Evolutionary conservation across 2,113 vertebrate species (phyloP).

Genomic region (Rattus rattus): DNA sequence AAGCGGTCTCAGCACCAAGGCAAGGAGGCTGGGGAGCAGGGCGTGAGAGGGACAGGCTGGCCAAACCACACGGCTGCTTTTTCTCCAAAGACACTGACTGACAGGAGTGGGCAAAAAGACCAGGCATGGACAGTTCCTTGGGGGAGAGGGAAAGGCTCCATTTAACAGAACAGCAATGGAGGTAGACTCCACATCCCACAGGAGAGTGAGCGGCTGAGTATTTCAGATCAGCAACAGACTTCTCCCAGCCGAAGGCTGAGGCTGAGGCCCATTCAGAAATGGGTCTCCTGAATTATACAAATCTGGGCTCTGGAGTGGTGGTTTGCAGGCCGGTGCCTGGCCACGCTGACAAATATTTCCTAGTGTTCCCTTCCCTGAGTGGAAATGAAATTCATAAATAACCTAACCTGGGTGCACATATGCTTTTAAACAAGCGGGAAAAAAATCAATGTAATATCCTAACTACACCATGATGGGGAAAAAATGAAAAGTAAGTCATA

Average conservation of each 20-base stretch:
- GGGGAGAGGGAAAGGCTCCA: background rate
- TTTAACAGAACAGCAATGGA: background rate
- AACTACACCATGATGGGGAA: background rate
- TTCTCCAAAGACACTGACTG: background rate
- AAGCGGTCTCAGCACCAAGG: background rate
- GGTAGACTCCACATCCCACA: background rate
- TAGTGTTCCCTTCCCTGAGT: background rate
- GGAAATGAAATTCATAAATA: conserved; percentile 37
- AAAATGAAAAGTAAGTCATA: background rate
- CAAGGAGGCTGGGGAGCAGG: background rate
- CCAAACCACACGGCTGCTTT: background rate
- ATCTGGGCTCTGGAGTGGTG: background rate
- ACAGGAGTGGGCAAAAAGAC: background rate
- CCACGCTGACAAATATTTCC: background rate
- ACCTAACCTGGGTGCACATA: background rate
- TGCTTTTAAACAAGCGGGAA: background rate
- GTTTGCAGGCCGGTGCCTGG: background rate
- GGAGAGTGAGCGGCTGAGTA: background rate
- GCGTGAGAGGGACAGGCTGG: too few species aligned
- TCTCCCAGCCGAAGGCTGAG: background rate
- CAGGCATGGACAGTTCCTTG: background rate
- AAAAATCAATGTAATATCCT: background rate
- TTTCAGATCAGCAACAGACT: background rate
- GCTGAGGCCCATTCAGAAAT: background rate
- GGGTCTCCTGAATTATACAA: background rate